phyloP scores from a whole-genome alignment of 30 jellyfish, hydroid and myxozoan genomes.

The Aurelia coerulea region DNA sequence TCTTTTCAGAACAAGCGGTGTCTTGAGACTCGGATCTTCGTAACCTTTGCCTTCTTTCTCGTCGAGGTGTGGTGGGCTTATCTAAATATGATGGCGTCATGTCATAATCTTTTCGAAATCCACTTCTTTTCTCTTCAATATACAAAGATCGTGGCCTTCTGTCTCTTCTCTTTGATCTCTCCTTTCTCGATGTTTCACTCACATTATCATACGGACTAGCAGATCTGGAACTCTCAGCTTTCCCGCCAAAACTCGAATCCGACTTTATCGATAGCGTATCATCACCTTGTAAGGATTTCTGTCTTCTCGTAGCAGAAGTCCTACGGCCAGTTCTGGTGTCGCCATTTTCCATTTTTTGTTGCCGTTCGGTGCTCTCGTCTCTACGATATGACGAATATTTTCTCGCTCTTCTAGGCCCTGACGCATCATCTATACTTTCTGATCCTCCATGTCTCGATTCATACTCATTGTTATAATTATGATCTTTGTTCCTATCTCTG shows the following conservation, averaged over 20 bases:
- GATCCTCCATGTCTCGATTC: slow-evolving; percentile 1
- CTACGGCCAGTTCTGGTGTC: neutral
- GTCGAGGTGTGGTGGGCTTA: slow-evolving; percentile 27
- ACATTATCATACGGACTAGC: slow-evolving; percentile 62
- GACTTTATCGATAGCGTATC: slow-evolving; percentile 19
- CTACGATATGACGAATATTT: neutral
- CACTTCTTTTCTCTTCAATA: slow-evolving; percentile 23
- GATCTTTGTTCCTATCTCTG: neutral
- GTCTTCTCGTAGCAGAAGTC: neutral
- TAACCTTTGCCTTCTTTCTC: slow-evolving; percentile 39
- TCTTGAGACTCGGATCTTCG: slow-evolving; percentile 54
- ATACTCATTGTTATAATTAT: neutral
- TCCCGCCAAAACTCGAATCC: slow-evolving; percentile 20
- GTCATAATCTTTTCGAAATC: slow-evolving; percentile 15
- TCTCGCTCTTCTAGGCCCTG: slow-evolving; percentile 1
- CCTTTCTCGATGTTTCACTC: slow-evolving; percentile 6
- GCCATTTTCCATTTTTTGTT: too few relatives aligned
- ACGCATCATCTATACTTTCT: neutral
- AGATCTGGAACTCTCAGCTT: slow-evolving; percentile 29
- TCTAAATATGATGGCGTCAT: slow-evolving; percentile 25
- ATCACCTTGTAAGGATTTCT: neutral
- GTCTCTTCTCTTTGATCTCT: slow-evolving; percentile 9
- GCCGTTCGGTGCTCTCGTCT: slow-evolving; percentile 12
- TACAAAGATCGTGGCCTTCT: slow-evolving; percentile 36
- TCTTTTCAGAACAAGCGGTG: slow-evolving; percentile 38